These are phyloP conservation scores for Loxodonta africana DNA, from an alignment of 2,113 vertebrate genomes.

Conservation along the genomic window DNA sequence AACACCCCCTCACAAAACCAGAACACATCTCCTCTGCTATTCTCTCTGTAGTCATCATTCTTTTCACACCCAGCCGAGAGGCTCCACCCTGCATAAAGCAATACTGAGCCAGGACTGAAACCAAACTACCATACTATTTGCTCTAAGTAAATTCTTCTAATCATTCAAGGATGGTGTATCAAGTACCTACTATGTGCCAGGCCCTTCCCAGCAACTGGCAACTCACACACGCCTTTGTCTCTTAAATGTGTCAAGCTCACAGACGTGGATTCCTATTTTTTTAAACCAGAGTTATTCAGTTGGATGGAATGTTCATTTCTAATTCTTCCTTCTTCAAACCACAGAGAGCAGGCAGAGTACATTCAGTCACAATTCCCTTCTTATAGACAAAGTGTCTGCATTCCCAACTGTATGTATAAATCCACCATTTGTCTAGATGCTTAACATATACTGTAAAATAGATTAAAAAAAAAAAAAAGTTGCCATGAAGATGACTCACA, in stretches of 20 bases:
- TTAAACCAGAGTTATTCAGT: background rate
- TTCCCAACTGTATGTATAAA: background rate
- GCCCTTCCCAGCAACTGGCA: no score
- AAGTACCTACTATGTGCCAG: background rate
- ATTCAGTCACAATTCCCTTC: background rate
- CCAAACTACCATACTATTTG: background rate
- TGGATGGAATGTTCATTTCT: slow-evolving; percentile 23
- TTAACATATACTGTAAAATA: background rate
- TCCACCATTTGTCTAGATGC: background rate
- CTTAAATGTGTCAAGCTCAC: background rate
- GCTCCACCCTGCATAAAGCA: background rate
- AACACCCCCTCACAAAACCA: background rate
- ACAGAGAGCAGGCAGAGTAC: background rate
- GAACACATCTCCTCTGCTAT: background rate
- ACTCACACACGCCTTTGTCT: background rate
- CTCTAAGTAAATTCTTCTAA: background rate
- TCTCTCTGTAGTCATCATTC: background rate
- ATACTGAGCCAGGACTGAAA: background rate
- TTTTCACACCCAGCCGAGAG: background rate
- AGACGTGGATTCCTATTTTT: background rate
- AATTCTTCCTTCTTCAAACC: slow-evolving; percentile 24
- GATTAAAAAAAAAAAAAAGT: no score
- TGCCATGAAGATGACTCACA: no score
- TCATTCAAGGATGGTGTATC: background rate
- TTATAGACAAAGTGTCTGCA: background rate